A percentile compares a stretch with the other conserved stretches of the same genome.
Evolutionary conservation across 2,113 vertebrate genomes (phyloP).

Genomic region (Menidia beryllina): DNA sequence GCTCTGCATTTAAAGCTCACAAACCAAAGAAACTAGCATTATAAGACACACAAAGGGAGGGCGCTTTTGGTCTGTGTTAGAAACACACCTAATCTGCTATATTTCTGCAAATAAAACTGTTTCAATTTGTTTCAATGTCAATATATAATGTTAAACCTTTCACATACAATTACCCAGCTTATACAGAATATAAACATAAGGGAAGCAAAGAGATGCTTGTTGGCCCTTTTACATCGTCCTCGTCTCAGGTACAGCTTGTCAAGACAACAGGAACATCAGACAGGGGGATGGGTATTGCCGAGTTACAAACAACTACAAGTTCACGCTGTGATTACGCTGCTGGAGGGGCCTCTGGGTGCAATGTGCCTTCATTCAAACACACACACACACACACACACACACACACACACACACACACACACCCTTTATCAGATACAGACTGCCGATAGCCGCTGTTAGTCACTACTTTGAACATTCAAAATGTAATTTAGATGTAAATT

Average conservation of each 20-base stretch:
- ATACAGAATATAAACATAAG: background rate
- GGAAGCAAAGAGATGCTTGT: slow-evolving; percentile 5
- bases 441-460: slow-evolving; percentile 7
- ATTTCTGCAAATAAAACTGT: background rate
- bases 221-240: slow-evolving; percentile 20
- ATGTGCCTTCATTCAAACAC: slow-evolving; percentile 27
- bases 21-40: background rate
- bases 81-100: background rate
- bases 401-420: too few species aligned
- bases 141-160: background rate
- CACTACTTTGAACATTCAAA: background rate
- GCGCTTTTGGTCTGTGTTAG: background rate
- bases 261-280: slow-evolving; percentile 52
- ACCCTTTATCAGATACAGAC: background rate
- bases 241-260: slow-evolving; percentile 37
- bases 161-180: background rate
- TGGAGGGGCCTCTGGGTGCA: slow-evolving; percentile 24
- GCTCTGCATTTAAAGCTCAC: background rate
- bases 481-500: background rate
- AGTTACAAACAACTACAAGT: slow-evolving; percentile 60
- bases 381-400: too few species aligned
- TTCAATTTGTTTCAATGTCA: background rate
- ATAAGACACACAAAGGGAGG: background rate
- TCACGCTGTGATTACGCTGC: slow-evolving; percentile 39
- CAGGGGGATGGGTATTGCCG: slow-evolving; percentile 49